Base-by-base conservation (phyloP, 2,797 vertebrate genomes). In the Oreonectes daqikongensis region DNA sequence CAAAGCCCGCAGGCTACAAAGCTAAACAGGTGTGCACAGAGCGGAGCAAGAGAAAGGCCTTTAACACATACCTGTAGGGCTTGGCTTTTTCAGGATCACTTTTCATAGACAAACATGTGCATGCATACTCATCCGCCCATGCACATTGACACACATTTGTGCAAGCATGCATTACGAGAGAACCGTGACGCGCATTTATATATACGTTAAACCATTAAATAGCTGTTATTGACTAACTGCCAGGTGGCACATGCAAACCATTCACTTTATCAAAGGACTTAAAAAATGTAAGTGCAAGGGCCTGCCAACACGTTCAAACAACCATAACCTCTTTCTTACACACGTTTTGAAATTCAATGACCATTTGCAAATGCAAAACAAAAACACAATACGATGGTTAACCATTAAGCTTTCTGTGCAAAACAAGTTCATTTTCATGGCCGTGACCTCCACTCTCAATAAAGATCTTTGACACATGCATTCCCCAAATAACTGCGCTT, bases 401-500 rank as follows among this genome's bases (percentile, higher is more conserved):
- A 75, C 73, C 66, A 71, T 69, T 61, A 70, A 70, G 26, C 66
- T n/a, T 71, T 77, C 55, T 57, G 32, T 52, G 40, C 52, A 71
- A 65, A 77, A 69, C 81, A 85, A 85, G 83, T 85, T 85, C 82
- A 85, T 79, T 87, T 78, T 75, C 82, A 87, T 59, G 63, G 77
- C 12, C 66, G n/a, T n/a, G 44, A 66, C 69, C 71, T 65, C 75
- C 75, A 32, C 72, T 74, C 73, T 72, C 70, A 75, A 78, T 68
- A 66, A 85, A 82, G 86, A 84, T 81, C 85, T 83, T 81, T 70
- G 83, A 87, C 85, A 87, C 84, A 87, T 80, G 48, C 77, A 93
- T 93, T 93, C 92, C 86, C 90, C 28, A 79, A 84, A 92, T 93
- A 89, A 87, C 91, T 92, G 78, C 14, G 79, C 85, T 82, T 46